Evolutionary conservation across 2,797 vertebrate genomes (phyloP), one percentile per base, ranked within the genome.

Genomic region (Myotis pilosus): DNA sequence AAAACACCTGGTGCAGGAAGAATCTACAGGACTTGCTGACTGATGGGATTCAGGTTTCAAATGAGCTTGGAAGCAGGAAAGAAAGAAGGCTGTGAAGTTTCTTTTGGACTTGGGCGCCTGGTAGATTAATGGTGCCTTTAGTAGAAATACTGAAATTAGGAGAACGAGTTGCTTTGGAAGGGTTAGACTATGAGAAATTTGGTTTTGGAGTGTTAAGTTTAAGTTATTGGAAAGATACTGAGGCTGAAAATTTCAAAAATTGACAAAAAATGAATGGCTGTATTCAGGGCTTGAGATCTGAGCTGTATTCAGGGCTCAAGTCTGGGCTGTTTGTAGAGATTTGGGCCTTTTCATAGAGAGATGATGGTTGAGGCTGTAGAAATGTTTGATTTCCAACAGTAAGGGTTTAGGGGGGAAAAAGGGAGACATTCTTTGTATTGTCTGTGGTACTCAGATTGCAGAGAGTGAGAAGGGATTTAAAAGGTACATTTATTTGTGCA

Each of bases 21-120:
- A 83, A n/a, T 66, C 87, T 92, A 4, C 49, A 64, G 71, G 86
- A 91, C 87, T 74, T 92, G 87, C 78, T 95, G 89, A 96, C 94
- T 55, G 38, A 53, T 74, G 71, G 57, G 75, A 84, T 95, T 91
- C 49, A 28, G 68, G 69, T 93, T 96, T 94, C 87, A 94, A 44
- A 47, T 51, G 60, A 87, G 12, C 74, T 66, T 82, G 87, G 64
- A 89, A 86, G 17, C 64, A 91, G 44, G 78, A 87, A 95, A 81
- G n/a, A 83, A 72, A 93, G 53, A 92, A 55, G 69, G 23, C 51
- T 74, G 36, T 72, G 53, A 91, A 80, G 47, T 95, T 89, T 94
- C 66, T 76, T 95, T 71, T 93, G 87, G 81, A 92, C 51, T 92
- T 89, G 22, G 38, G 72, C 57, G 60, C 80, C 85, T 91, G 72